Conservation (phyloP, 2,888 invertebrate species). For the Sphaeridia pumilis region DNA sequence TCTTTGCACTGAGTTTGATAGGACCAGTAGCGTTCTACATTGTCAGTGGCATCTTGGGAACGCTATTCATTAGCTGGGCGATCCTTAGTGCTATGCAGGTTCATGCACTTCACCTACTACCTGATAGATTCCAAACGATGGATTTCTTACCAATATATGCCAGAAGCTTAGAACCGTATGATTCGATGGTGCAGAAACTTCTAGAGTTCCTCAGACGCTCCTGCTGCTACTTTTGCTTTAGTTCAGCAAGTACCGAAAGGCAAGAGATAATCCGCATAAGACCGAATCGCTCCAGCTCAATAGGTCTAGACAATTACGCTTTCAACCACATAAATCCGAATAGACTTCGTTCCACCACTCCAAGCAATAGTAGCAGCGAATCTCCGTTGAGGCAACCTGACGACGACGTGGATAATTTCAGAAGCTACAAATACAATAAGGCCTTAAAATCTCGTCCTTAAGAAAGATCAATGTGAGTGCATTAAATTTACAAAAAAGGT, state of each 20-base stretch:
- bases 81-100: constrained; percentile 40
- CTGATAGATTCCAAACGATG: constrained; percentile 39
- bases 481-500: too few relatives aligned
- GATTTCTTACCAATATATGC: constrained; percentile 41
- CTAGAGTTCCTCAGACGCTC: constrained; percentile 3
- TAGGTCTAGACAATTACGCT: constrained; percentile 29
- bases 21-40: constrained; percentile 38
- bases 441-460: too few relatives aligned
- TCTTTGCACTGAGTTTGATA: constrained; percentile 40
- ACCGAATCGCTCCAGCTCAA: constrained; percentile 22
- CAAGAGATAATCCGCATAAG: constrained; percentile 22
- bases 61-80: constrained; percentile 37
- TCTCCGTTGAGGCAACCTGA: too few relatives aligned
- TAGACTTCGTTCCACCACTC: constrained; percentile 11
- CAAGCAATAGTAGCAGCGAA: constrained; percentile 1
- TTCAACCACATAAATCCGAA: constrained; percentile 13
- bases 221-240: constrained; percentile 7
- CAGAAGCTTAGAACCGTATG: constrained; percentile 41
- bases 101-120: constrained; percentile 37
- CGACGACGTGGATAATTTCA: too few relatives aligned
- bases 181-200: constrained; percentile 35
- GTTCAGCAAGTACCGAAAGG: constrained; percentile 14
- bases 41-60: constrained; percentile 38
- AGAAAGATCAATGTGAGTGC: too few relatives aligned
- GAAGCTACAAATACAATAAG: too few relatives aligned